Evolutionary conservation across 2,113 vertebrate genomes (phyloP), one percentile per base, ranked within the genome.

Genomic region (Amphiprion ocellaris): DNA sequence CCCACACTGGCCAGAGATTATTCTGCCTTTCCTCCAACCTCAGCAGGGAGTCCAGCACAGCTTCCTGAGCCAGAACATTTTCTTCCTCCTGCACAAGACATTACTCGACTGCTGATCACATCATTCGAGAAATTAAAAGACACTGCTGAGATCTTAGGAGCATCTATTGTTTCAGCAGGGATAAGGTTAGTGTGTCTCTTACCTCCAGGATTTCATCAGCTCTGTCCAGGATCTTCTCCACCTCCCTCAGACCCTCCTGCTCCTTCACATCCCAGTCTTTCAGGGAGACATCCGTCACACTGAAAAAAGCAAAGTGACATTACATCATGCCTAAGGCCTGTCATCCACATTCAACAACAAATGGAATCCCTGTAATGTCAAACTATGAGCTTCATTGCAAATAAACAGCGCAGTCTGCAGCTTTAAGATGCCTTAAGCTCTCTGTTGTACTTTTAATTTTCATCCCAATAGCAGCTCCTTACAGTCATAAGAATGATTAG

Each of bases 121-220:
- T 15, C 3, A 39, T 3, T 3, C 0, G 41, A 44, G 12, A 12
- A 44, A 44, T 44, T 15, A 44, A 44, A 44, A 44, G 12, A 12
- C 41, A 44, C 15, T 15, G 2, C 26, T 26, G 2, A 26, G 26
- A 2, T 26, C 2, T 44, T 44, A 4, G 11, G 41, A 14, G 11
- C 3, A 44, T 37, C 41, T 44, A 12, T 0, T 15, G 12, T 4
- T 44, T 37, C 8, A 10, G 8, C 33, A 37, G 33, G 7, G 30
- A 5, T 6, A 33, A 5, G 24, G 9, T 46, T 2, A 12, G 5
- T 24, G 5, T 16, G 19, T 9, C 2, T 19, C 77, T 85, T 61
- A 93, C 95, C 87, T 93, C 74, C 21, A 95, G 89, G 39, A 96
- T 95, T 49, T 87, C 87, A 64, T 91, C 89, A 5, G 95, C 71